phyloP scores from a whole-genome alignment of 2,797 vertebrate species.

The Champsocephalus gunnari region DNA sequence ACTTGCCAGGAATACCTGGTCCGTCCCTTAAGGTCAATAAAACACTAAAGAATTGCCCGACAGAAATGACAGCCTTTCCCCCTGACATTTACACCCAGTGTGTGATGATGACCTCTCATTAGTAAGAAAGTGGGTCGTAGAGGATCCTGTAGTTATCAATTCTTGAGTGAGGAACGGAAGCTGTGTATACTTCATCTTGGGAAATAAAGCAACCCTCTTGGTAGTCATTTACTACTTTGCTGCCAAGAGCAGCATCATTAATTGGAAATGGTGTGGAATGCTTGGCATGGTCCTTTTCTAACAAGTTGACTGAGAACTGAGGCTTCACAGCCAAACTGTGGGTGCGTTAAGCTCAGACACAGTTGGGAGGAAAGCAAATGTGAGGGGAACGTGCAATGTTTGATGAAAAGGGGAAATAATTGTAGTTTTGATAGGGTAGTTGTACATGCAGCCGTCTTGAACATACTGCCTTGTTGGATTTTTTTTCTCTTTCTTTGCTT shows the following conservation, averaged over 20 bases:
- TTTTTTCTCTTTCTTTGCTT: conserved; percentile 17
- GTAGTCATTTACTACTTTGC: conserved; percentile 77
- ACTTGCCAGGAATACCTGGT: conserved; percentile 65
- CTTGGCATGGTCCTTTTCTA: conserved; percentile 76
- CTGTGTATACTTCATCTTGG: conserved; percentile 75
- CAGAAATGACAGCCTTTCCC: conserved; percentile 72
- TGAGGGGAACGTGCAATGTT: conserved; percentile 41
- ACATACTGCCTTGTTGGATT: conserved; percentile 28
- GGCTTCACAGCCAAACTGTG: conserved; percentile 69
- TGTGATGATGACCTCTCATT: conserved; percentile 80
- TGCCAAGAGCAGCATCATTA: conserved; percentile 82
- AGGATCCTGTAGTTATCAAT: conserved; percentile 76
- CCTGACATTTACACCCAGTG: conserved; percentile 63
- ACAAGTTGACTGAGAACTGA: conserved; percentile 74
- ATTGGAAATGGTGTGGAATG: conserved; percentile 82
- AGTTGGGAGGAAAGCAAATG: conserved; percentile 60
- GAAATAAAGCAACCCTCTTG: conserved; percentile 80
- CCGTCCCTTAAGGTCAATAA: conserved; percentile 78
- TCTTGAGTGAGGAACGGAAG: conserved; percentile 67
- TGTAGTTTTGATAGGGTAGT: conserved; percentile 6
- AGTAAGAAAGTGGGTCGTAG: conserved; percentile 77
- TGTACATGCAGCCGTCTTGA: conserved; percentile 14
- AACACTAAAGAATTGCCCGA: conserved; percentile 67
- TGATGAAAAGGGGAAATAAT: conserved; percentile 34
- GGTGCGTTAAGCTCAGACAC: conserved; percentile 59